Percentiles rank a stretch among this genome's conserved stretches.
These are phyloP conservation scores for Aulostomus chinensis DNA, from an alignment of 2,797 vertebrate genomes.

Conservation along the genomic window DNA sequence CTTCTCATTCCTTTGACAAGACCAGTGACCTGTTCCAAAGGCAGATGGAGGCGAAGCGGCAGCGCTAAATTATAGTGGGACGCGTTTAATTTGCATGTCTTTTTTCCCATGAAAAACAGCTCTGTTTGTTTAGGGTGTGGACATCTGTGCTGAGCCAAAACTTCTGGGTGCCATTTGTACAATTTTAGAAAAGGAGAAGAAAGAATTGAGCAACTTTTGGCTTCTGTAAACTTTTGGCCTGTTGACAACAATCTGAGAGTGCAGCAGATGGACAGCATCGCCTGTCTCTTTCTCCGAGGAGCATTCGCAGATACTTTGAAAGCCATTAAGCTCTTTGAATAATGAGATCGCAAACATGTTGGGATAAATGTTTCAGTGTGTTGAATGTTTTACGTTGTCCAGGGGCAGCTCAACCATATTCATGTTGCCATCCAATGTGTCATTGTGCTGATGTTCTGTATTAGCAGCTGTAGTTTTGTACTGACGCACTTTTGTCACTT, in stretches of 20 bases:
- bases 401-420: too few relatives aligned
- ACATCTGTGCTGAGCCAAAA: not conserved
- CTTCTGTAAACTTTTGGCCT: not conserved
- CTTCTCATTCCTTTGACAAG: conserved; percentile 47
- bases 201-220: conserved; percentile 10
- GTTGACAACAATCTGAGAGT: not conserved
- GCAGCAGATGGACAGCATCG: too few relatives aligned
- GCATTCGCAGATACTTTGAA: too few relatives aligned
- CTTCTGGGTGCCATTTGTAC: conserved; percentile 2
- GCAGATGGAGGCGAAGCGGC: conserved; percentile 47
- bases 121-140: conserved; percentile 1
- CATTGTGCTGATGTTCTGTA: too few relatives aligned
- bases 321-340: too few relatives aligned
- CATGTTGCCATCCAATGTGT: too few relatives aligned
- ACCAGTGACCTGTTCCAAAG: conserved; percentile 42
- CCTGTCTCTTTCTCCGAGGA: too few relatives aligned
- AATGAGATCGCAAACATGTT: too few relatives aligned
- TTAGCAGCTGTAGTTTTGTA: too few relatives aligned
- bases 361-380: too few relatives aligned
- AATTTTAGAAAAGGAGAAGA: conserved; percentile 18
- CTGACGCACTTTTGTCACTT: too few relatives aligned
- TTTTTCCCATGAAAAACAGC: conserved; percentile 14
- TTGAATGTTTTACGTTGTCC: too few relatives aligned
- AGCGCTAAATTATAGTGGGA: conserved; percentile 44
- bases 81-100: conserved; percentile 45